Conservation (phyloP, 2,888 invertebrate genomes). For the Nudaria mundana region DNA sequence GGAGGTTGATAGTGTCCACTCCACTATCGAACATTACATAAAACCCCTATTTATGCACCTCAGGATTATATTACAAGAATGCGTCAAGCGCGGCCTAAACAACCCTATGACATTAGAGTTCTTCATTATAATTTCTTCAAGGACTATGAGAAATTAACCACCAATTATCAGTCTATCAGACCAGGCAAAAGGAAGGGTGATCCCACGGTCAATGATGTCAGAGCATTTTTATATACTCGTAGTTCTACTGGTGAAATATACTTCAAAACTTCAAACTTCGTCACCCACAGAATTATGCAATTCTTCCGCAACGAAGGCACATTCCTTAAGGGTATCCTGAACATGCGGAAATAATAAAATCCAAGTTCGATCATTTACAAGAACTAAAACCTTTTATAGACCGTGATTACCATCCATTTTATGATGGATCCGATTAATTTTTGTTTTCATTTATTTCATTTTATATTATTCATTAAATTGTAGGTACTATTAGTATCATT, state of each 20-base stretch:
- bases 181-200: neutral
- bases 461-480: no score
- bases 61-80: constrained; percentile 2
- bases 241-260: neutral
- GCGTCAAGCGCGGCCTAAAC: neutral
- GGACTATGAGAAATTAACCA: neutral
- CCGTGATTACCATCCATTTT: neutral
- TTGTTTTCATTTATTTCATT: neutral
- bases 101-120: constrained; percentile 1
- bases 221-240: constrained; percentile 5
- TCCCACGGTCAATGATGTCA: neutral
- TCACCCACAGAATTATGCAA: neutral
- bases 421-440: no score
- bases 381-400: no score
- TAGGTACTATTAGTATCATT: no score
- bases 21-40: neutral
- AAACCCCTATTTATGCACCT: neutral
- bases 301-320: neutral
- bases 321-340: neutral
- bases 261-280: constrained; percentile 2
- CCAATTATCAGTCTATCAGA: neutral
- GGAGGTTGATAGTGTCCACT: neutral
- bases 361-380: neutral
- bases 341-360: neutral
- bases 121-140: neutral